A percentile compares a stretch with the other conserved stretches of the same genome.
phyloP scores from a whole-genome alignment of 2,888 invertebrate genomes.

The Drosophila mayaguana region DNA sequence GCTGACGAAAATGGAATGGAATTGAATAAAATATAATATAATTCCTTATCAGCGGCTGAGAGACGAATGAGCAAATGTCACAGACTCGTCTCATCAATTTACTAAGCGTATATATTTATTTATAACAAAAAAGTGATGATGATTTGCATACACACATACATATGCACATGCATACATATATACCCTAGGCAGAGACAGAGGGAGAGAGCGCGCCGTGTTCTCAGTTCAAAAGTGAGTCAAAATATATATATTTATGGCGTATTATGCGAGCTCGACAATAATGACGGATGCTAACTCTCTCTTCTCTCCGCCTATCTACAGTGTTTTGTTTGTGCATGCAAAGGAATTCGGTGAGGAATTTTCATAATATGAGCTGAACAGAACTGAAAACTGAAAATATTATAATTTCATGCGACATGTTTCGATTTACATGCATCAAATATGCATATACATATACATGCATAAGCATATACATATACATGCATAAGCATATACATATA shows the following conservation, averaged over 20 bases:
- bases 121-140: conserved; percentile 25
- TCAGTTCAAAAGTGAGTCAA: conserved; percentile 3
- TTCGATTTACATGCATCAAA: conserved; percentile 8
- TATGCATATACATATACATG: neutral
- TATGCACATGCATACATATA: too few species aligned
- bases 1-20: conserved; percentile 31
- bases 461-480: neutral
- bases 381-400: conserved; percentile 5
- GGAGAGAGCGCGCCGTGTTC: neutral
- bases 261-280: conserved; percentile 25
- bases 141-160: conserved; percentile 20
- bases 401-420: conserved; percentile 16
- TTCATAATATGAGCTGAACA: conserved; percentile 30
- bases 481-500: neutral
- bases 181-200: conserved; percentile 5
- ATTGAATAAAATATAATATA: conserved; percentile 27
- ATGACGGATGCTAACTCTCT: conserved; percentile 28
- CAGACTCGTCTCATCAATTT: conserved; percentile 20
- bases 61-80: conserved; percentile 16
- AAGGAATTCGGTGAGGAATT: conserved; percentile 48
- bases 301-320: neutral
- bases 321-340: conserved; percentile 22
- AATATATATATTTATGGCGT: conserved; percentile 2
- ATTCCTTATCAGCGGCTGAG: conserved; percentile 43
- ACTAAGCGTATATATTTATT: conserved; percentile 7